Percentiles rank a stretch among this genome's conserved stretches.
phyloP scores from a whole-genome alignment of 1,140 invertebrate genomes.

The Drosophila bocki region DNA sequence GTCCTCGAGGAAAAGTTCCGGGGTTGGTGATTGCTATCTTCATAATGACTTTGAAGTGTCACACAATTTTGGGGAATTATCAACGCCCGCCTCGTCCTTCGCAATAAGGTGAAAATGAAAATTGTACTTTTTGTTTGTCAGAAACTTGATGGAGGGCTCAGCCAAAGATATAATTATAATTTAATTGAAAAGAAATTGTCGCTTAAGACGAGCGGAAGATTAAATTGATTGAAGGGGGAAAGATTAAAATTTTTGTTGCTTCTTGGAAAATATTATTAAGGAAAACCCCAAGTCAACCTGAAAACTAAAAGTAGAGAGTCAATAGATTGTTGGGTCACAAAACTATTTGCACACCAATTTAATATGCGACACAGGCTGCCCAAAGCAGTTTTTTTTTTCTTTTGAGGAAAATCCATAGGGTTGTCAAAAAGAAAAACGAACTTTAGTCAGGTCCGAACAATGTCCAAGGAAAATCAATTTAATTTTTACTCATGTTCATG shows the following conservation, averaged over 20 bases:
- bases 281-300: not conserved
- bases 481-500: conserved; percentile 76
- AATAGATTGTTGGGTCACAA: conserved; percentile 8
- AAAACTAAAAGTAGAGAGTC: conserved; percentile 1
- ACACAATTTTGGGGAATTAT: conserved; percentile 68
- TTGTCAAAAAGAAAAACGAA: conserved; percentile 38
- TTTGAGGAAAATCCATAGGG: conserved; percentile 9
- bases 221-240: not conserved
- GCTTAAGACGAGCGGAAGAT: conserved; percentile 19
- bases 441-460: conserved; percentile 53
- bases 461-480: conserved; percentile 79
- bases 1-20: conserved; percentile 44
- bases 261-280: not conserved
- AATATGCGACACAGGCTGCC: conserved; percentile 45
- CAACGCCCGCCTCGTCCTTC: conserved; percentile 42
- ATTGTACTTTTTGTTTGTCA: conserved; percentile 52
- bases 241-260: conserved; percentile 1
- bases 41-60: conserved; percentile 79
- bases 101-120: conserved; percentile 66
- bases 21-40: conserved; percentile 68
- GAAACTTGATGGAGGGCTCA: conserved; percentile 26
- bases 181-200: conserved; percentile 71
- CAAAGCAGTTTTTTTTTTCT: not conserved
- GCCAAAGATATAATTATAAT: conserved; percentile 68
- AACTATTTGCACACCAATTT: conserved; percentile 56